phyloP scores from a whole-genome alignment of 2,797 vertebrate species.

The Cuniculus paca region DNA sequence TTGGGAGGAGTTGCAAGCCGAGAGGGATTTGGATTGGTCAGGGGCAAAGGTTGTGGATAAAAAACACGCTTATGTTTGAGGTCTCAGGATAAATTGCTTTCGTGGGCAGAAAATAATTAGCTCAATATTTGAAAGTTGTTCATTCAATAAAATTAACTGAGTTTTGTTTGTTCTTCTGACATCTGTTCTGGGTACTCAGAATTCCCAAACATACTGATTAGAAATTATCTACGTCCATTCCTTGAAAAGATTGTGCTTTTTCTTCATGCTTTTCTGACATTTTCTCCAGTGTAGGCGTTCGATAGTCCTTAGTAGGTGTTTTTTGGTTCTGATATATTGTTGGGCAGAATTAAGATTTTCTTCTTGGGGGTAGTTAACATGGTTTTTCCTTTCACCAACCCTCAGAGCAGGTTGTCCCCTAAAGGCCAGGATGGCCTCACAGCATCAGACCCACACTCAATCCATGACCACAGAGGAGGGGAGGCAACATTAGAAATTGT shows the following conservation, averaged over 20 bases:
- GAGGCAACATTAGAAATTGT: not conserved
- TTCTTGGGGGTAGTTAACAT: not conserved
- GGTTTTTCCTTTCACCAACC: constrained; percentile 7
- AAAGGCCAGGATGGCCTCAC: not conserved
- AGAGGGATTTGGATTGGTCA: not conserved
- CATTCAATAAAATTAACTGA: not conserved
- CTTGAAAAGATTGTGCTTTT: not conserved
- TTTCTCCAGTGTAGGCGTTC: not conserved
- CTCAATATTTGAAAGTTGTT: constrained; percentile 44
- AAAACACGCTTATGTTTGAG: not conserved
- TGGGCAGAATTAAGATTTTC: not conserved
- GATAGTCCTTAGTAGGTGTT: not conserved
- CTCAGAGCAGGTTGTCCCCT: not conserved
- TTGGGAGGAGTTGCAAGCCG: not conserved
- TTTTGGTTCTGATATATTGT: not conserved
- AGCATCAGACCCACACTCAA: not conserved
- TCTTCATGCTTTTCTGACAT: not conserved
- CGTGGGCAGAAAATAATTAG: not conserved
- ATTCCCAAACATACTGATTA: not conserved
- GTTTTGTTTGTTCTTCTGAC: not conserved
- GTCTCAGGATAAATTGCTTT: not conserved
- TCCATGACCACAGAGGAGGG: not conserved
- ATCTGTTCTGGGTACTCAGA: not conserved
- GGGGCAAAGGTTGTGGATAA: not conserved
- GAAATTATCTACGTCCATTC: not conserved